Evolutionary conservation across 2,888 invertebrate species (phyloP).

Genomic region (Heteropelma amictum): DNA sequence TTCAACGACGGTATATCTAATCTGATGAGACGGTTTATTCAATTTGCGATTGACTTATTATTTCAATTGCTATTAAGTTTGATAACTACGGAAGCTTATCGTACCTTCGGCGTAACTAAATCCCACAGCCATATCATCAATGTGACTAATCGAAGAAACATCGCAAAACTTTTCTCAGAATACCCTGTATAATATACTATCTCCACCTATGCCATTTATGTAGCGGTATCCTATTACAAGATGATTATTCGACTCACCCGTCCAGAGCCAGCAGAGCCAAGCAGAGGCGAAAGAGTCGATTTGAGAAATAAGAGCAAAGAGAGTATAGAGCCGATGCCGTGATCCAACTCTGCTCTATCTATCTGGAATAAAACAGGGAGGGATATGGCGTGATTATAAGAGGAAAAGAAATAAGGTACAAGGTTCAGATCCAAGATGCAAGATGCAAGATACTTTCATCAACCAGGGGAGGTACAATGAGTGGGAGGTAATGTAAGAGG

Average conservation of each 20-base stretch:
- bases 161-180: neutral
- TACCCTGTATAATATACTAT: neutral
- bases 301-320: neutral
- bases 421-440: slow-evolving; percentile 1
- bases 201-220: slow-evolving; percentile 36
- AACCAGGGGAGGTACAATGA: slow-evolving; percentile 39
- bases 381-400: slow-evolving; percentile 10
- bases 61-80: too few relatives aligned
- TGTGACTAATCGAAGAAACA: neutral
- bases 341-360: slow-evolving; percentile 16
- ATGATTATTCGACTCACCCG: slow-evolving; percentile 65
- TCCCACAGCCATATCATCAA: neutral
- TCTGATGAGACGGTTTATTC: too few relatives aligned
- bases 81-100: too few relatives aligned
- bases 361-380: neutral
- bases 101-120: too few relatives aligned
- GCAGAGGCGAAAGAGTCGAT: slow-evolving; percentile 14
- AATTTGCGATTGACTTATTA: too few relatives aligned
- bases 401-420: slow-evolving; percentile 12
- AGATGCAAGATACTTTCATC: slow-evolving; percentile 30
- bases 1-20: too few relatives aligned
- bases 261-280: slow-evolving; percentile 17
- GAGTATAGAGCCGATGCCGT: slow-evolving; percentile 3
- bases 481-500: slow-evolving; percentile 17
- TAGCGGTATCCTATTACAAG: slow-evolving; percentile 64